Percentiles rank a stretch among this genome's conserved stretches.
These are phyloP conservation scores for Tretioscincus oriximinensis DNA, from an alignment of 2,113 vertebrate genomes.

Conservation along the genomic window DNA sequence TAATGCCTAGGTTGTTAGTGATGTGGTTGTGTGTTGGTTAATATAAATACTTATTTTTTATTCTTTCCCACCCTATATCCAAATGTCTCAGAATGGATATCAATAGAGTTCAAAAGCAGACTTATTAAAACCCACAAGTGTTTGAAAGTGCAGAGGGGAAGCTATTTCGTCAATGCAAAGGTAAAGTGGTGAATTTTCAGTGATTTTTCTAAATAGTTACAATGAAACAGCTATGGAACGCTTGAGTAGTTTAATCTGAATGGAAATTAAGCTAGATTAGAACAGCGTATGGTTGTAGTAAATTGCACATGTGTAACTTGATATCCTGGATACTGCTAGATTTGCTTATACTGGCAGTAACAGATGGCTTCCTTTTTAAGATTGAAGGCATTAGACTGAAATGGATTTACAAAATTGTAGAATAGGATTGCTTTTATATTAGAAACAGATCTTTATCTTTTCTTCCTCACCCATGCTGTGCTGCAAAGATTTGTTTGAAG, in stretches of 20 bases:
- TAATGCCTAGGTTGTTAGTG: no score
- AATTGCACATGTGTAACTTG: neutral
- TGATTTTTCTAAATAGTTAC: neutral
- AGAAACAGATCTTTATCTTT: neutral
- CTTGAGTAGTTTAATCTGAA: neutral
- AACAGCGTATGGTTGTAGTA: neutral
- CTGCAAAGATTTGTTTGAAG: neutral
- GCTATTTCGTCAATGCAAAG: no score
- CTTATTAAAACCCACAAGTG: no score
- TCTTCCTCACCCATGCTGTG: neutral
- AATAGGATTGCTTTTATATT: neutral
- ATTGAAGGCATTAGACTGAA: slow-evolving; percentile 8
- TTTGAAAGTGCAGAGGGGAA: no score
- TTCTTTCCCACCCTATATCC: no score
- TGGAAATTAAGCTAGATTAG: neutral
- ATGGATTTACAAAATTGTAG: neutral
- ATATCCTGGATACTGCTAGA: neutral
- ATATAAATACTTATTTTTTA: no score
- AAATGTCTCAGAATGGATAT: no score
- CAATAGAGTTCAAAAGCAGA: no score
- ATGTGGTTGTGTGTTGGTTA: neutral
- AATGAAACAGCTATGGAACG: neutral
- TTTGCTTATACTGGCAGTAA: slow-evolving; percentile 8
- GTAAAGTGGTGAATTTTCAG: no score
- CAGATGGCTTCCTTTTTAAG: slow-evolving; percentile 18